Conservation (phyloP, 2,113 vertebrate genomes). For the Silurus asotus region DNA sequence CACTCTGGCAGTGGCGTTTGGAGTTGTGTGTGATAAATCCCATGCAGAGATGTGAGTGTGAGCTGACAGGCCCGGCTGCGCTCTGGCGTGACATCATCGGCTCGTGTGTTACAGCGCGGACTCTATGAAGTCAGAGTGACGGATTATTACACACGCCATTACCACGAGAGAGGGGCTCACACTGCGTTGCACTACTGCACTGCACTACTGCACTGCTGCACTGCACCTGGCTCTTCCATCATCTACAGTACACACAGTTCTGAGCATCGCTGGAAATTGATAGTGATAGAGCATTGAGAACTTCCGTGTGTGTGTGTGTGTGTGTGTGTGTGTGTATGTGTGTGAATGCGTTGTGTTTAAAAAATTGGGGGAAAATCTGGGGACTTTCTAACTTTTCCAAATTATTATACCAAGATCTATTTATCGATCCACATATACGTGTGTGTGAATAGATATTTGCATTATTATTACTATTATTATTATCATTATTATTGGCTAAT, state of each 20-base stretch:
- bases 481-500: too few species aligned
- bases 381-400: too few species aligned
- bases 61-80: slow-evolving; percentile 74
- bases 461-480: too few species aligned
- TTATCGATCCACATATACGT: too few species aligned
- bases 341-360: background rate
- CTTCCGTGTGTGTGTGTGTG: background rate
- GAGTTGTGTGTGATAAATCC: slow-evolving; percentile 77
- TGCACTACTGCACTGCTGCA: background rate
- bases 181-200: slow-evolving; percentile 16
- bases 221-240: background rate
- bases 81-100: slow-evolving; percentile 66
- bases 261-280: background rate
- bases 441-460: too few species aligned
- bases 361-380: too few species aligned
- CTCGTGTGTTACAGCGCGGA: slow-evolving; percentile 66
- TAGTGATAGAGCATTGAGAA: background rate
- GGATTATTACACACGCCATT: slow-evolving; percentile 30
- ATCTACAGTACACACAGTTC: background rate
- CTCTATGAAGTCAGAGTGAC: slow-evolving; percentile 41
- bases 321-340: slow-evolving; percentile 1
- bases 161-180: slow-evolving; percentile 16
- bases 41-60: slow-evolving; percentile 76
- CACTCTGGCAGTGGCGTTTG: slow-evolving; percentile 70
- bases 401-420: too few species aligned